Base-by-base conservation (phyloP, 1,140 invertebrate species). In the Eupeodes corollae region DNA sequence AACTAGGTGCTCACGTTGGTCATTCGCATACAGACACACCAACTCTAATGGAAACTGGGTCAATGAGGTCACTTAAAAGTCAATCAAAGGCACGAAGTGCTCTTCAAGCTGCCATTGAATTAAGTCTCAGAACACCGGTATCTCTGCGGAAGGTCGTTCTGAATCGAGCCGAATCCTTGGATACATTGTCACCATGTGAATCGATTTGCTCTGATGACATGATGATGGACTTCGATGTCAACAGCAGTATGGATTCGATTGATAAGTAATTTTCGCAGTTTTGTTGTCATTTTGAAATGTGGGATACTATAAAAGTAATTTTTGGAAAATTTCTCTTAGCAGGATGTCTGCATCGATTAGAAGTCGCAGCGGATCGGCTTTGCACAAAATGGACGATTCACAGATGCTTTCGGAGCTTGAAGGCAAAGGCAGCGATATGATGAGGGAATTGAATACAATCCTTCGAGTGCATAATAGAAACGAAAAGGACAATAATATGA, bases 161-260 rank as follows among this genome's bases (percentile, higher is more conserved):
- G 35, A 75, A 76, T 51, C 69, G 79, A 34, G 76, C 79, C 9
- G 75, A 78, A 26, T 84, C 82, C 3, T 63, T 86, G 37, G 84
- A 85, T 50, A 88, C 84, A 1, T 61, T 88, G 16, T 88, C 84
- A 35, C 79, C 82, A 30, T 84, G 81, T 55, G 81, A 84, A 49
- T 86, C 83, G 53, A 79, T 88, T 16, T 81, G 83, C 19, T 87
- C 84, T 1, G 85, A 88, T 58, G 86, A 88, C 68, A 73, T 88
- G 31, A 88, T 88, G 81, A 78, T 86, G 73, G 84, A 88, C 70
- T 86, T 82, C 55, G 84, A 88, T 50, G 69, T 78, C 18, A 82
- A 82, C 46, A 85, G 83, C 58, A 81, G 82, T 30, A 78, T 82
- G 44, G 81, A 84, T 61, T 77, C 77, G 37, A 77, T 78, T 53